Conservation (phyloP, 2,113 vertebrate species). For the Mystacornis crossleyi region DNA sequence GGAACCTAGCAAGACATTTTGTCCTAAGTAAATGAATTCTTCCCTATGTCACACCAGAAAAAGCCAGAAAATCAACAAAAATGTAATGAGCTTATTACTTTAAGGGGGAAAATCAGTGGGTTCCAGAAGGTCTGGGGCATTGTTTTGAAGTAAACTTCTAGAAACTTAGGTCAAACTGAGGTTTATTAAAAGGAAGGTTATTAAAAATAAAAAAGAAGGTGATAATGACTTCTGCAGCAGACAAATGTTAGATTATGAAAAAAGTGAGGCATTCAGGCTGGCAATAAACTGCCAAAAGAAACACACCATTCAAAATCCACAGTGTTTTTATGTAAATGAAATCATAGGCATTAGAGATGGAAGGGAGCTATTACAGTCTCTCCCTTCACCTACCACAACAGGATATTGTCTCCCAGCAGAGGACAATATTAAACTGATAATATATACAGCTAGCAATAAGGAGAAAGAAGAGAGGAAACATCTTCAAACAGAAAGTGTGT, state of each 20-base stretch:
- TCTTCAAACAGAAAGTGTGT: not conserved
- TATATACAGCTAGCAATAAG: not conserved
- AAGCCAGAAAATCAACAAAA: not conserved
- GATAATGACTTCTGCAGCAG: not conserved
- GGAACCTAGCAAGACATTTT: not conserved
- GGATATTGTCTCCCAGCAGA: conserved; percentile 6
- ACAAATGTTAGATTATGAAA: not conserved
- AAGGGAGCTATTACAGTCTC: not conserved
- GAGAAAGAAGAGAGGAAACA: not conserved
- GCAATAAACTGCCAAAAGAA: not conserved
- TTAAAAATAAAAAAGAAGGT: not conserved
- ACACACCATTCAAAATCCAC: not conserved
- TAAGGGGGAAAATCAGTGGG: not conserved
- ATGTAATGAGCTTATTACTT: not conserved
- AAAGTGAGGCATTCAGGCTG: not conserved
- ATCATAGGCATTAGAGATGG: not conserved
- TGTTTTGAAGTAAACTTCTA: not conserved
- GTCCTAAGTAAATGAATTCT: not conserved
- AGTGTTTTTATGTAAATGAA: not conserved
- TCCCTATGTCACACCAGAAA: not conserved
- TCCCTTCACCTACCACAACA: not conserved
- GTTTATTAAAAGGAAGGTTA: not conserved
- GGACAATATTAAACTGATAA: conserved; percentile 8
- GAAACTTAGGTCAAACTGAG: not conserved
- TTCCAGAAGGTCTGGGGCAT: not conserved